These are phyloP conservation scores for Hipparchia sbordonii DNA, from an alignment of 2,888 invertebrate genomes.

Conservation along the genomic window DNA sequence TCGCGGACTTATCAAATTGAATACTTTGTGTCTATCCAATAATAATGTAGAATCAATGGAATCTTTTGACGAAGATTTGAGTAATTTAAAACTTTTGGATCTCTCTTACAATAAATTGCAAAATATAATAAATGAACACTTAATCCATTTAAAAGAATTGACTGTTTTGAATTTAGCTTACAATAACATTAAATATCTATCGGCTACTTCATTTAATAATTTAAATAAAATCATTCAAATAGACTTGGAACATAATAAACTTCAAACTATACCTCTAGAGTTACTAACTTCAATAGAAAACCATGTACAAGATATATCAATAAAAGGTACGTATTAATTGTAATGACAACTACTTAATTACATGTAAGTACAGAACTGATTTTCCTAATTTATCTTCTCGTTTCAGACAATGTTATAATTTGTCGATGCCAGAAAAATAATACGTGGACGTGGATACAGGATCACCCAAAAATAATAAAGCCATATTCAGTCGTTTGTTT, in stretches of 20 bases:
- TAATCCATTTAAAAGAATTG: slow-evolving; percentile 89
- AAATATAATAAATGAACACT: slow-evolving; percentile 89
- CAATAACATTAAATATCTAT: slow-evolving; percentile 91
- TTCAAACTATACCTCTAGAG: slow-evolving; percentile 90
- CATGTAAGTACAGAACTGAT: not conserved
- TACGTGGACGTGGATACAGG: slow-evolving; percentile 96
- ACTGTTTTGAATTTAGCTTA: slow-evolving; percentile 91
- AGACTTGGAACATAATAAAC: slow-evolving; percentile 91
- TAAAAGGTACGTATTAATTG: slow-evolving; percentile 86
- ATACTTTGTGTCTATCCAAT: slow-evolving; percentile 91
- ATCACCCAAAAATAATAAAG: slow-evolving; percentile 86
- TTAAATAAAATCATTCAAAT: slow-evolving; percentile 89
- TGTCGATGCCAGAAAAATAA: slow-evolving; percentile 96
- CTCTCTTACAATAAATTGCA: slow-evolving; percentile 92
- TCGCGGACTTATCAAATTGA: slow-evolving; percentile 88
- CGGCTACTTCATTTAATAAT: slow-evolving; percentile 90
- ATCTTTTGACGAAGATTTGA: slow-evolving; percentile 90
- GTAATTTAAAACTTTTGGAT: slow-evolving; percentile 90
- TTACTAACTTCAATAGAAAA: slow-evolving; percentile 92
- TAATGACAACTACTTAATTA: not conserved
- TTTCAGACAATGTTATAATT: slow-evolving; percentile 92
- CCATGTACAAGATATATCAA: slow-evolving; percentile 89
- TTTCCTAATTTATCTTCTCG: slow-evolving; percentile 22
- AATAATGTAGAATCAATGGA: slow-evolving; percentile 92
- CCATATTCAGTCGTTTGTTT: slow-evolving; percentile 63